Base-by-base conservation (phyloP, 2,797 vertebrate species). In the Parauchenoglanis punctatus region DNA sequence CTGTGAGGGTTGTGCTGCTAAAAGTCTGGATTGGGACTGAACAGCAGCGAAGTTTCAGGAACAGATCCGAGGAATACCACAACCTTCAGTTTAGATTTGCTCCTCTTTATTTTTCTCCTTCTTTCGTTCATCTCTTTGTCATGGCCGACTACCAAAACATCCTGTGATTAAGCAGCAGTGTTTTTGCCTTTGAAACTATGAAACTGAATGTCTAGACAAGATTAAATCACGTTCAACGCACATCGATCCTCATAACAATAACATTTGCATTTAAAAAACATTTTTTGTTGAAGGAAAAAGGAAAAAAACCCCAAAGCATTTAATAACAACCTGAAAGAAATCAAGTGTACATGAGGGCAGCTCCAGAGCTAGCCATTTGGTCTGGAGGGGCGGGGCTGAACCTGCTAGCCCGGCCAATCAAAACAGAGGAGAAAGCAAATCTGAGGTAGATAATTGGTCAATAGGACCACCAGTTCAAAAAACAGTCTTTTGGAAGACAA, bases 361-460 rank as follows among this genome's bases (percentile, higher is more conserved):
- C 98, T 99, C 98, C 98, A 86, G 97, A 99, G 97, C 97, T 93
- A 96, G 97, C 96, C 96, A 94, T 98, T 99, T 99, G 98, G 97
- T 99, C 98, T 97, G 97, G 96, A 96, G 97, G 96, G 97, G 96
- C 96, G 97, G 98, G 97, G 97, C 96, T 97, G 97, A 97, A 97
- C 97, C 97, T 97, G 97, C 97, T 97, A 96, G 98, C 97, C 97
- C 97, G 95, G 96, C 96, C 96, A 87, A 89, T 90, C 95, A 95
- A 92, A 97, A 97, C 94, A 97, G 97, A 99, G 97, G 94, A 95
- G 94, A 98, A 97, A 94, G 94, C 96, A 97, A 96, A 96, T 97
- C 97, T 99, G 98, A 99, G 98, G 98, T 99, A 99, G 98, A 98
- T 98, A 97, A 97, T 95, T 97, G 97, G 97, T 98, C 97, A 96